Percentiles rank a stretch among this genome's conserved stretches.
Evolutionary conservation across 1,140 invertebrate species (phyloP).

Genomic region (fruit fly (Drosophila melanogaster)): Release_6_plus_ISO1_MT NC_004354.4:2934501-2935000

Average conservation of each 20-base stretch:
- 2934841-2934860: background rate
- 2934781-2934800: background rate
- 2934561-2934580: constrained; percentile 16
- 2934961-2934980: too few relatives aligned
- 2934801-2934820: background rate
- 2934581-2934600: background rate
- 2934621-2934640: background rate
- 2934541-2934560: background rate
- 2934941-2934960: background rate
- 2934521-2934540: background rate
- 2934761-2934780: background rate
- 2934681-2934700: background rate
- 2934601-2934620: background rate
- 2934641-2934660: background rate
- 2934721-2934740: background rate
- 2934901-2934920: background rate
- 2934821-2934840: background rate
- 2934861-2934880: constrained; percentile 12
- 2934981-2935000: too few relatives aligned
- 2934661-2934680: background rate
- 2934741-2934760: background rate
- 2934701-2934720: background rate
- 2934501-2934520: constrained; percentile 1
- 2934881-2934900: background rate
- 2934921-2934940: too few relatives aligned